Evolutionary conservation across 2,888 invertebrate genomes (phyloP), one percentile per base, ranked within the genome.

Genomic region (Oeneis ivallda): DNA sequence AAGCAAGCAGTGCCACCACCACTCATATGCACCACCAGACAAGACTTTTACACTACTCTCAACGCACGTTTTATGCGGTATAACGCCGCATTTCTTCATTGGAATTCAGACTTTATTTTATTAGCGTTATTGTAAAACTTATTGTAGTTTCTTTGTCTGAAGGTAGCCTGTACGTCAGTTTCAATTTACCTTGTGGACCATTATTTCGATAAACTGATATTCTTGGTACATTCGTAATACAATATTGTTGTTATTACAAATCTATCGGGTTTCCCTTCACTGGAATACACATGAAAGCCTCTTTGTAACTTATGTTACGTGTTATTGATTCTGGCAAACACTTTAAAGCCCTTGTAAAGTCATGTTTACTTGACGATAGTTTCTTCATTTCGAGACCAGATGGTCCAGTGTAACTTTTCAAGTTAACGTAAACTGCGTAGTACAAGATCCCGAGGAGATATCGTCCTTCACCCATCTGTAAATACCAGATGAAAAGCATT

Each of bases 291-390:
- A 41, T 9, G 39, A 56, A 56, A 56, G 54, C 54, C 19, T 39
- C 54, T 56, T 56, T 56, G 54, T 56, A 41, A 39, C 11, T 39
- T 19, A 54, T 17, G 54, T 19, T 37, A 56, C 54, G 17, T 56
- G 17, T 13, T 56, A 39, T 56, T 56, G 54, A 56, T 56, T 41
- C 39, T 39, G 19, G 13, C 54, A 11, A 39, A 54, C 39, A 39
- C n/a, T 37, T 54, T 17, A 56, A 56, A 39, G 54, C 54, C 11
- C 39, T 54, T 39, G 39, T 39, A 17, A 54, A 54, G 54, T 39
- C 17, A 39, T 2, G 17, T 15, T 56, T 39, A 56, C 39, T 39
- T 19, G 11, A 34, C 15, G 54, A 17, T 6, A 56, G 54, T 39
- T 19, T 5, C 11, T 54, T 26, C 1, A n/a, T 37, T n/a, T 9